Base-by-base conservation (phyloP, 2,888 invertebrate genomes). In the Amiota communis region DNA sequence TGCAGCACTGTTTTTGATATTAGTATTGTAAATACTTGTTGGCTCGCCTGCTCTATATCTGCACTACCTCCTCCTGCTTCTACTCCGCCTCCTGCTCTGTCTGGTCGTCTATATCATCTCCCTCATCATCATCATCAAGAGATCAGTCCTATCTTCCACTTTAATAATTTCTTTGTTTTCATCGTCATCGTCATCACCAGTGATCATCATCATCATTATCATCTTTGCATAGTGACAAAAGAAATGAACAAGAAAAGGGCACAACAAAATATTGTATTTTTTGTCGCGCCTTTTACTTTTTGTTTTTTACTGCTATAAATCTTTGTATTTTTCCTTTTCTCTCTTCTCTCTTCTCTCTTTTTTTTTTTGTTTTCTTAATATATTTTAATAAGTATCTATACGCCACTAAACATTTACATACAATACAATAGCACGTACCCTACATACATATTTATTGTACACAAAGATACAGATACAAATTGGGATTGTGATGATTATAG, bases 191-290 rank as follows among this genome's bases (percentile, higher is more conserved):
- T 64, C 11, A 64, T 64, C 36, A 64, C 36, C 23, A 64, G n/a
- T 48, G 10, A 61, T 11, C 70, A 51, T 61, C 61, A 17, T 3
- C 75, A 75, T 65, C 71, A 57, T 74, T 71, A 61, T 65, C 68
- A 72, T 72, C 75, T 75, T 76, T 78, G 75, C 71, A 71, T 74
- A 23, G 23, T 76, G 78, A 80, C 86, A 86, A 84, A 36, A 36
- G 36, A 36, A 36, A 6, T 36, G 3, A 36, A 36, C 36, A 36
- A 2, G 8, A 36, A 36, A 36, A 36, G 6, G 2, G 36, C 36
- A 36, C 36, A 36, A 36, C 36, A 36, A 36, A 2, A 36, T 36
- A 6, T 36, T 36, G n/a, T n/a, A n/a, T 82, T 84, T 53, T 82
- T 86, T 53, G 53, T 68, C 17, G 67, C 51, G 67, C 67, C 67